A percentile compares a stretch with the other conserved stretches of the same genome.
phyloP scores from a whole-genome alignment of 2,888 invertebrate genomes.

The Athrips mouffetella region DNA sequence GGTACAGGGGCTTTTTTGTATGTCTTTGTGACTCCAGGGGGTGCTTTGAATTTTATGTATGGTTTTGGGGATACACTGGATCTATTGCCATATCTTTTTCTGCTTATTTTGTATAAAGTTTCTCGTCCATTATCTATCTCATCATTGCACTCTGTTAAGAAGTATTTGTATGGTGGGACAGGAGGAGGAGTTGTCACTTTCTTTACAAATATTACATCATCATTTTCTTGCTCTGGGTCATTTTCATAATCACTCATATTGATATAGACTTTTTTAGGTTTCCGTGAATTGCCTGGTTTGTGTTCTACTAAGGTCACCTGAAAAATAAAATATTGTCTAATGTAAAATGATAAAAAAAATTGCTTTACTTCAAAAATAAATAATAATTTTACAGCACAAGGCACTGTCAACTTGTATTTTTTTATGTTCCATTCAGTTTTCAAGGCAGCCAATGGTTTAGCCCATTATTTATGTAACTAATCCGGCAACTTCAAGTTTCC shows the following conservation, averaged over 20 bases:
- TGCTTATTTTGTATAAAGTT: conserved; percentile 42
- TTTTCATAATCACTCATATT: conserved; percentile 52
- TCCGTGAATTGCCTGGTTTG: conserved; percentile 42
- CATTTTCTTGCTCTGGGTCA: conserved; percentile 42
- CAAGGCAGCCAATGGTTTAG: too few relatives aligned
- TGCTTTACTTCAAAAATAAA: not conserved
- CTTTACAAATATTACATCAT: conserved; percentile 64
- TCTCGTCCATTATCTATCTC: conserved; percentile 31
- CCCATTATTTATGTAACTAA: too few relatives aligned
- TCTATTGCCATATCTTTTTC: conserved; percentile 44
- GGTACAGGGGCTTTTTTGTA: conserved; percentile 52
- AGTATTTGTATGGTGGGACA: conserved; percentile 49
- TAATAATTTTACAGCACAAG: not conserved
- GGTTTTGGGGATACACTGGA: conserved; percentile 45
- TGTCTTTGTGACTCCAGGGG: conserved; percentile 56
- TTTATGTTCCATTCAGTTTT: too few relatives aligned
- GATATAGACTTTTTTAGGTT: conserved; percentile 51
- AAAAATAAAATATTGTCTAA: conserved; percentile 21
- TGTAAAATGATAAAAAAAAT: not conserved
- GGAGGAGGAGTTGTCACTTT: conserved; percentile 50
- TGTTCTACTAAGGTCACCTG: conserved; percentile 57
- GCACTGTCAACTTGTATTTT: too few relatives aligned
- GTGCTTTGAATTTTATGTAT: conserved; percentile 54
- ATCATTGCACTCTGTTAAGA: conserved; percentile 37
- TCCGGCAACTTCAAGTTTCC: too few relatives aligned